Conservation (phyloP, 2,113 vertebrate genomes). For the Coreoperca whiteheadi region DNA sequence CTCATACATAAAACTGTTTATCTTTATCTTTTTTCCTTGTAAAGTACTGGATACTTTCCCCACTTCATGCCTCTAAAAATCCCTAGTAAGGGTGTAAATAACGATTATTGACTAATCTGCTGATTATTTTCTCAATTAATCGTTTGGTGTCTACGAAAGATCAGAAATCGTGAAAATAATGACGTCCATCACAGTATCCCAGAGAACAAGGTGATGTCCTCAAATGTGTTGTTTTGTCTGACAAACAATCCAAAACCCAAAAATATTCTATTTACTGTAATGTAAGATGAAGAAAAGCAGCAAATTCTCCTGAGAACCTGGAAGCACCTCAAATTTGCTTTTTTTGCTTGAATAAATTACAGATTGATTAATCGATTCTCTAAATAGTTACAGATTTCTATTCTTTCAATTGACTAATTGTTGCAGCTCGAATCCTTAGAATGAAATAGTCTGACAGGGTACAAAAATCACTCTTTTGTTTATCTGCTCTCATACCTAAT, state of each 20-base stretch:
- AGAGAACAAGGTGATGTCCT: not conserved
- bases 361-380: not conserved
- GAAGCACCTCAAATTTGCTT: not conserved
- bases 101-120: not conserved
- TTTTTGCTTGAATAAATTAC: not conserved
- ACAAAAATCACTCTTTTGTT: not conserved
- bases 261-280: not conserved
- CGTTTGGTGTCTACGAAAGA: not conserved
- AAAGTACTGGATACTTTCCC: not conserved
- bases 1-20: not conserved
- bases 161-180: not conserved
- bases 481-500: not conserved
- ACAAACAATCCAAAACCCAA: not conserved
- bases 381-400: not conserved
- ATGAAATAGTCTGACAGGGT: too few species aligned
- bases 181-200: too few species aligned
- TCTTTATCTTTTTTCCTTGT: not conserved
- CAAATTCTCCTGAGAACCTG: not conserved
- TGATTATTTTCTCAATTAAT: not conserved
- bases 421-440: not conserved
- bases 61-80: not conserved
- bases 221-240: not conserved
- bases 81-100: not conserved
- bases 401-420: not conserved
- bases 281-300: not conserved